phyloP scores from a whole-genome alignment of 2,888 invertebrate genomes.

The Ephialtes manifestator region DNA sequence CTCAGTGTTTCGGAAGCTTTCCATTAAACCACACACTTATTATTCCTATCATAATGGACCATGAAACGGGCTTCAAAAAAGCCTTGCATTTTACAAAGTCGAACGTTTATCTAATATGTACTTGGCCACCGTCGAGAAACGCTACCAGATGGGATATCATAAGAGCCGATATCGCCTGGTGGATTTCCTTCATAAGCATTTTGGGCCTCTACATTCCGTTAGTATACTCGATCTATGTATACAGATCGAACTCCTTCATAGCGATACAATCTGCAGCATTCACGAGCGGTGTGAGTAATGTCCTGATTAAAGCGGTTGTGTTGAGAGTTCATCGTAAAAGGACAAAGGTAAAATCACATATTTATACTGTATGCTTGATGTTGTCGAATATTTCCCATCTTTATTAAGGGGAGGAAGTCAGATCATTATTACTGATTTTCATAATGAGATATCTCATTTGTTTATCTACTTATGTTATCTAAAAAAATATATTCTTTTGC shows the following conservation, averaged over 20 bases:
- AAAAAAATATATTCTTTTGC: no score
- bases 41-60: constrained; percentile 19
- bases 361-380: no score
- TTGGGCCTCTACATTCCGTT: constrained; percentile 62
- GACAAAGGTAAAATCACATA: constrained; percentile 64
- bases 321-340: constrained; percentile 5
- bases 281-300: constrained; percentile 68
- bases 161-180: constrained; percentile 58
- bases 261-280: constrained; percentile 70
- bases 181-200: constrained; percentile 22
- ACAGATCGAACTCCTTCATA: constrained; percentile 52
- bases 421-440: no score
- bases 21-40: not conserved
- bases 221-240: constrained; percentile 5
- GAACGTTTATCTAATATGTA: constrained; percentile 63
- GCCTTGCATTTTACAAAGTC: constrained; percentile 63
- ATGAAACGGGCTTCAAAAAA: constrained; percentile 45
- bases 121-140: constrained; percentile 60
- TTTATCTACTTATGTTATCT: no score
- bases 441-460: no score
- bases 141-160: constrained; percentile 45
- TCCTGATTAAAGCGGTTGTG: constrained; percentile 64
- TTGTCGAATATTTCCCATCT: no score
- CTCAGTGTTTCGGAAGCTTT: not conserved
- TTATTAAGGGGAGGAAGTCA: no score